Evolutionary conservation across 2,113 vertebrate species (phyloP).

Genomic region (Gymnocephalus cernua): DNA sequence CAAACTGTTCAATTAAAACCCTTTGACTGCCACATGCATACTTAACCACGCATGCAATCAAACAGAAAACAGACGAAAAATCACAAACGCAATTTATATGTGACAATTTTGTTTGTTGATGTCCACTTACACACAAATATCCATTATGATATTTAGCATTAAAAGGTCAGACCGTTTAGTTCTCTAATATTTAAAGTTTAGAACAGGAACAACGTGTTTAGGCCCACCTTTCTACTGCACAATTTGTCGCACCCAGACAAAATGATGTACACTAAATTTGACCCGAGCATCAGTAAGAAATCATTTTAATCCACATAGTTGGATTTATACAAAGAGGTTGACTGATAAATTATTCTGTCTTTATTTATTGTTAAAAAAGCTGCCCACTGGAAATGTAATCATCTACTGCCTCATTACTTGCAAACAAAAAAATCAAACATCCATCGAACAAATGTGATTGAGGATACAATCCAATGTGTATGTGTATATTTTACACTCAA

Average conservation of each 20-base stretch:
- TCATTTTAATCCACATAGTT: not conserved
- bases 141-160: not conserved
- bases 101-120: not conserved
- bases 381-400: not conserved
- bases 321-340: not conserved
- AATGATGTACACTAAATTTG: not conserved
- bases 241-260: not conserved
- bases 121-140: not conserved
- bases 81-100: too few species aligned
- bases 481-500: not conserved
- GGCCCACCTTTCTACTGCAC: not conserved
- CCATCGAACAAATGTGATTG: not conserved
- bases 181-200: not conserved
- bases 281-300: not conserved
- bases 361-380: not conserved
- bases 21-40: not conserved
- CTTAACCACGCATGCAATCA: not conserved
- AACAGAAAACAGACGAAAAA: not conserved
- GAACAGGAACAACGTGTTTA: not conserved
- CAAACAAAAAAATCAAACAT: not conserved
- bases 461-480: not conserved
- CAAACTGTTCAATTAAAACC: not conserved
- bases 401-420: not conserved
- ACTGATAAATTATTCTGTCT: not conserved
- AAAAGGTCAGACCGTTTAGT: not conserved